A percentile compares a stretch with the other conserved stretches of the same genome.
Conservation (phyloP, 2,888 invertebrate species). For the Ceriagrion tenellum region DNA sequence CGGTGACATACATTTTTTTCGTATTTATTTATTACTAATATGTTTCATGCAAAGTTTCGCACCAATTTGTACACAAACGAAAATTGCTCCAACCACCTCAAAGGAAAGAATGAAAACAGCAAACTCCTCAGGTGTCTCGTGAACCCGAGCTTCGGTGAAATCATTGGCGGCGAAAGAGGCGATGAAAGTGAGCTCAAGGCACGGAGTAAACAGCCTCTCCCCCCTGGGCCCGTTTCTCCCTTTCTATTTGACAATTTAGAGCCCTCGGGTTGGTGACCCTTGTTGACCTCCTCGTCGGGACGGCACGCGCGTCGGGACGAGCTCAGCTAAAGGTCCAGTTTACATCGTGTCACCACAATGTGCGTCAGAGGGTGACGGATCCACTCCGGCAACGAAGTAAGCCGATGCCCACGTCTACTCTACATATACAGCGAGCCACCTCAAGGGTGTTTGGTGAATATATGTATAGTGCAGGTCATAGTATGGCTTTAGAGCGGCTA, state of each 20-base stretch:
- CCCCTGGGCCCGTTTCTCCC: neutral
- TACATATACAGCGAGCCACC: too few relatives aligned
- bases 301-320: neutral
- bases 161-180: neutral
- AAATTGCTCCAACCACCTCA: too few relatives aligned
- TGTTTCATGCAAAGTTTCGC: too few relatives aligned
- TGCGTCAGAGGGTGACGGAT: neutral
- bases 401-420: neutral
- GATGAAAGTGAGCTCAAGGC: neutral
- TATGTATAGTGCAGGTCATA: too few relatives aligned
- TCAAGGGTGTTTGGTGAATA: too few relatives aligned
- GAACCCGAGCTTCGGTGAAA: neutral
- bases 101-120: neutral
- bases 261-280: neutral
- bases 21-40: too few relatives aligned
- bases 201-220: neutral
- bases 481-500: neutral
- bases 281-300: neutral
- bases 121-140: neutral
- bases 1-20: too few relatives aligned
- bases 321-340: neutral
- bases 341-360: neutral
- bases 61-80: too few relatives aligned
- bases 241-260: slow-evolving; percentile 7
- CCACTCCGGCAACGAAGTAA: neutral